Conservation (phyloP, 2,888 invertebrate species). For the Omphaloscelis lunosa region DNA sequence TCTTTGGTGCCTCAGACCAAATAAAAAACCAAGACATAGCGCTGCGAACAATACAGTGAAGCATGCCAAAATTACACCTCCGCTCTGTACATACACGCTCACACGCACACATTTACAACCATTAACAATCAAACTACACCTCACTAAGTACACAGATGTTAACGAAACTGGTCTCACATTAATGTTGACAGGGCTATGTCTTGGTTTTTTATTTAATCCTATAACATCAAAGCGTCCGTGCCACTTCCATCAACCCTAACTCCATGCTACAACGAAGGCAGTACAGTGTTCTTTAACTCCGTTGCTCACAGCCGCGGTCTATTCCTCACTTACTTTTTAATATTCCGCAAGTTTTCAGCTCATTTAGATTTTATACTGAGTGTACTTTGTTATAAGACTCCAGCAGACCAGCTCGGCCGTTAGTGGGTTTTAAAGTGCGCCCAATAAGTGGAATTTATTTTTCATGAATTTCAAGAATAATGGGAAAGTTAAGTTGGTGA, state of each 20-base stretch:
- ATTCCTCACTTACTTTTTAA: slow-evolving; percentile 84
- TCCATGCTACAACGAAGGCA: slow-evolving; percentile 54
- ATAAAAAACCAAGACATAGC: no score
- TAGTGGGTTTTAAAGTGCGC: slow-evolving; percentile 57
- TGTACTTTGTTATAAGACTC: slow-evolving; percentile 69
- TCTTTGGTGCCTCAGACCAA: no score
- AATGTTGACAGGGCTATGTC: no score
- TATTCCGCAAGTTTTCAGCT: slow-evolving; percentile 84
- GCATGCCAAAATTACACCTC: no score
- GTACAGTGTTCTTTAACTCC: slow-evolving; percentile 79
- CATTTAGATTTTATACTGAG: slow-evolving; percentile 78
- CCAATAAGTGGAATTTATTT: slow-evolving; percentile 57
- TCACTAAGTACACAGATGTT: no score
- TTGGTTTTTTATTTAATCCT: no score
- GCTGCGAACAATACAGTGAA: no score
- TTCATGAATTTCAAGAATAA: slow-evolving; percentile 35
- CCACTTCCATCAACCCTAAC: slow-evolving; percentile 65
- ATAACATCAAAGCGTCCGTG: background rate
- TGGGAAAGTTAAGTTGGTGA: slow-evolving; percentile 3
- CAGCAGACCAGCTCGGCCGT: slow-evolving; percentile 41
- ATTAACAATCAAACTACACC: no score
- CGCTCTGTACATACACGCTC: no score
- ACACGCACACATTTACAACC: no score
- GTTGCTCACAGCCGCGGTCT: slow-evolving; percentile 78
- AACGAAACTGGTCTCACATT: no score